Base-by-base conservation (phyloP, 2,797 vertebrate genomes). In the Sebastes steindachneri region DNA sequence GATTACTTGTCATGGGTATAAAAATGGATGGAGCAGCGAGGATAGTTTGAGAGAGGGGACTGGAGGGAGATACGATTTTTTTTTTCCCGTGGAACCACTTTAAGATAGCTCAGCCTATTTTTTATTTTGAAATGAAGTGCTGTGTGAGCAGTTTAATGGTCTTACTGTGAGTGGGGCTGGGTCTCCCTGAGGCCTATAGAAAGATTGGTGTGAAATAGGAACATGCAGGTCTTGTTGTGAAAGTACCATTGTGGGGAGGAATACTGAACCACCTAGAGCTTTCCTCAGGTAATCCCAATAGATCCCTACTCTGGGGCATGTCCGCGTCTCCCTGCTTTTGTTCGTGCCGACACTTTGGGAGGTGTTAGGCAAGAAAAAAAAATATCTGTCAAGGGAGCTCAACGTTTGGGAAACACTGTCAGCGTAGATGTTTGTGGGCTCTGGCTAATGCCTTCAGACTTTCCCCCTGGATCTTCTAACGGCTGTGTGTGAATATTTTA, bases 1-100 rank as follows among this genome's bases (percentile, higher is more conserved):
- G 90, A 95, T 95, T 95, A 94, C 94, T 94, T 94, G 94, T 94
- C 94, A 94, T 86, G 91, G 92, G 86, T 93, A 92, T 93, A 94
- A 93, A 94, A 94, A 95, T 93, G 92, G 92, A 94, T 92, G 84
- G 89, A 91, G 89, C 84, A 68, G 86, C 23, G 59, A 86, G 89
- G 82, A 81, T 78, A 82, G 91, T 91, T 90, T 80, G 89, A 88
- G 85, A 90, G 84, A 90, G 87, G 88, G 91, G 88, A 80, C 85
- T 87, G 79, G 80, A 88, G 88, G 83, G 87, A 93, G 90, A 94
- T 92, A 83, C 89, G 83, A 82, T 90, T 93, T 89, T 90, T 79
- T 88, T 83, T 77, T 66, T 69, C 19, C 25, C 17, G 31, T 90
- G 83, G 88, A 90, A 93, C 87, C 92, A 91, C 90, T 93, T 94